phyloP scores from a whole-genome alignment of 2,888 invertebrate species.

The Belgica antarctica region DNA sequence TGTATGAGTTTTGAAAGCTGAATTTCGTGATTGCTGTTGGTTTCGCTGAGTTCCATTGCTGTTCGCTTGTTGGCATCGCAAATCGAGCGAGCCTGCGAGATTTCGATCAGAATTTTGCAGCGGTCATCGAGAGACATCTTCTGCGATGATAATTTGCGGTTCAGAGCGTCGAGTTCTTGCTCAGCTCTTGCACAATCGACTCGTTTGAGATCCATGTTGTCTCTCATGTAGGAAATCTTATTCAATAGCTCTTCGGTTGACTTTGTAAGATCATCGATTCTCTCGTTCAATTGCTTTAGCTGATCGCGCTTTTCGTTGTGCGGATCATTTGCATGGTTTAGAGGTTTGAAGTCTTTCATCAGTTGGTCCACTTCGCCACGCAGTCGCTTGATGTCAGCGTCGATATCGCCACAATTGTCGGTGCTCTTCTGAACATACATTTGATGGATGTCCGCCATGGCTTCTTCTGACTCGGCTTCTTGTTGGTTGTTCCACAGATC shows the following conservation, averaged over 20 bases:
- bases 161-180: constrained; percentile 40
- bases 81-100: constrained; percentile 46
- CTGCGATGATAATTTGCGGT: constrained; percentile 46
- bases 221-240: background rate
- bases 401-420: constrained; percentile 46
- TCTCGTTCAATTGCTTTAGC: constrained; percentile 31
- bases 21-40: constrained; percentile 44
- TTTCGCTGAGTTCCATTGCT: constrained; percentile 44
- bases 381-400: constrained; percentile 47
- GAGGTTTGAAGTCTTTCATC: constrained; percentile 35
- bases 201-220: constrained; percentile 26
- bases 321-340: constrained; percentile 44
- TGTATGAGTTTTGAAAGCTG: constrained; percentile 44
- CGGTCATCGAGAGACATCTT: constrained; percentile 47
- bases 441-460: constrained; percentile 47
- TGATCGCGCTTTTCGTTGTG: constrained; percentile 18
- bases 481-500: constrained; percentile 45
- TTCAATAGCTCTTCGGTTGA: background rate
- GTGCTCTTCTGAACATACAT: constrained; percentile 47
- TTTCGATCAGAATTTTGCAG: constrained; percentile 47
- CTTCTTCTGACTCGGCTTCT: constrained; percentile 48
- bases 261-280: background rate
- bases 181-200: no score
- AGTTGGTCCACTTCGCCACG: constrained; percentile 46
- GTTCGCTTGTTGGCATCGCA: constrained; percentile 43